These are phyloP conservation scores for Tinea trinotella DNA, from an alignment of 2,888 invertebrate genomes.

Conservation along the genomic window DNA sequence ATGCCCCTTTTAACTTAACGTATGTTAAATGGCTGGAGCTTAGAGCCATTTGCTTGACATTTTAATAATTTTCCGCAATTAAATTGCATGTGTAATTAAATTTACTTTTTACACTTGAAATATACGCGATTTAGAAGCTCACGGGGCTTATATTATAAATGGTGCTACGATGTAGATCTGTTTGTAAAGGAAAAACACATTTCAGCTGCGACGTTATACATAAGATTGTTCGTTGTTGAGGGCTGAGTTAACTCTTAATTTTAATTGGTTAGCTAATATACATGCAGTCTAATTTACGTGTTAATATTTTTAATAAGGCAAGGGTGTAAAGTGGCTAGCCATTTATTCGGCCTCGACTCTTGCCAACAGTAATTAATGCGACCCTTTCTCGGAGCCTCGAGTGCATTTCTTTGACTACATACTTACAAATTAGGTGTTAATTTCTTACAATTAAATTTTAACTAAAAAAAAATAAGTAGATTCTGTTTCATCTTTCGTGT, in stretches of 20 bases:
- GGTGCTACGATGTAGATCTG: not conserved
- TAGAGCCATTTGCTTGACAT: slow-evolving; percentile 8
- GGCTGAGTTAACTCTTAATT: slow-evolving; percentile 45
- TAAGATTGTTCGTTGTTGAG: slow-evolving; percentile 9
- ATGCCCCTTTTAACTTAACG: slow-evolving; percentile 62
- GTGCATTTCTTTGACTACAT: slow-evolving; percentile 58
- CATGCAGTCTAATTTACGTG: slow-evolving; percentile 66
- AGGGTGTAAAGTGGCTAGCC: slow-evolving; percentile 68
- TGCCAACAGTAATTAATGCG: slow-evolving; percentile 61
- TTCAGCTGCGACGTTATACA: not conserved
- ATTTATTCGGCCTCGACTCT: slow-evolving; percentile 38
- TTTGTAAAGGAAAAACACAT: not conserved
- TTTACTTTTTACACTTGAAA: not conserved
- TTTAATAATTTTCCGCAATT: slow-evolving; percentile 42
- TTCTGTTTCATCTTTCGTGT: too few species aligned
- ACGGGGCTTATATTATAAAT: not conserved
- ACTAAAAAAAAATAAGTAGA: too few species aligned
- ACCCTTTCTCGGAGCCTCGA: slow-evolving; percentile 61
- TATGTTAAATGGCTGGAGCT: slow-evolving; percentile 24
- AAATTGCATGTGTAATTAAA: slow-evolving; percentile 31
- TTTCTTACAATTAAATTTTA: not conserved
- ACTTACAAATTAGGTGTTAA: slow-evolving; percentile 44
- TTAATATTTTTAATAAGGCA: slow-evolving; percentile 71
- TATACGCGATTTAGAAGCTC: not conserved
- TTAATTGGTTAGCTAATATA: slow-evolving; percentile 70